phyloP scores from a whole-genome alignment of 2,888 invertebrate species.

The Lycophotia porphyrea region DNA sequence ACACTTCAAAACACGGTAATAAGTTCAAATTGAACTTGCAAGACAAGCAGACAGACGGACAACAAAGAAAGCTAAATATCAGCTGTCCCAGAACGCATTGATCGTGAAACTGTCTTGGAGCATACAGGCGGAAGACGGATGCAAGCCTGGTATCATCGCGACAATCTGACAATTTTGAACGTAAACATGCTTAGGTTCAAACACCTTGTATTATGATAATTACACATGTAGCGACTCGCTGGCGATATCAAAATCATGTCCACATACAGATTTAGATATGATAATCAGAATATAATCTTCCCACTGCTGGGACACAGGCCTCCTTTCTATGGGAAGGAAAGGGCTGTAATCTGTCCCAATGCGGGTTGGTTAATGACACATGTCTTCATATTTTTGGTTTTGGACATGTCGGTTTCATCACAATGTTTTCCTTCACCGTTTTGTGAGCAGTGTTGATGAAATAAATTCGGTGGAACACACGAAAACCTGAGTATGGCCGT shows the following conservation, averaged over 20 bases:
- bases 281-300: neutral
- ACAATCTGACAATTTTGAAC: neutral
- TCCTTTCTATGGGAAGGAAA: neutral
- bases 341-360: neutral
- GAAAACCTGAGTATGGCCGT: neutral
- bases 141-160: conserved; percentile 7
- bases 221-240: neutral
- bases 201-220: neutral
- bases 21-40: neutral
- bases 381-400: neutral
- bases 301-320: neutral
- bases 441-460: neutral
- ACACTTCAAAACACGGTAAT: neutral
- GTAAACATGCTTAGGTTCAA: neutral
- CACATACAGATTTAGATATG: neutral
- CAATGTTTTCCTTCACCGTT: neutral
- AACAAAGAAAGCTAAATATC: conserved; percentile 38
- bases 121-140: conserved; percentile 28
- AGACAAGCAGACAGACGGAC: conserved; percentile 35
- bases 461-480: no score
- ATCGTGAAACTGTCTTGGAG: conserved; percentile 33
- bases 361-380: neutral
- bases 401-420: neutral
- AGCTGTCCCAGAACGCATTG: conserved; percentile 43
- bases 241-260: neutral